Evolutionary conservation across 2,797 vertebrate genomes (phyloP).

Genomic region (Halcyon leucocephala): DNA sequence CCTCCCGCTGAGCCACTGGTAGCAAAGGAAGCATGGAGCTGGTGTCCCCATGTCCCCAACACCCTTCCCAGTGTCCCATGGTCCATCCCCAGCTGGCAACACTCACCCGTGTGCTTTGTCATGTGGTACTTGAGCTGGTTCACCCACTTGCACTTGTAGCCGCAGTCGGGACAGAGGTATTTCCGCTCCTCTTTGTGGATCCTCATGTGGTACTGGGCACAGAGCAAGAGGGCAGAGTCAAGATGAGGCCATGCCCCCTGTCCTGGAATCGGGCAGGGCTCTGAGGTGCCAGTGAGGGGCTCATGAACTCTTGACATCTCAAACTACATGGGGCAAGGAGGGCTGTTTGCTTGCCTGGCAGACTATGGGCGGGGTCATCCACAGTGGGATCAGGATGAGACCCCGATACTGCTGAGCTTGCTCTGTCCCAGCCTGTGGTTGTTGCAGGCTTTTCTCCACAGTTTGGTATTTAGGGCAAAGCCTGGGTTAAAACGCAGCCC

Average conservation of each 20-base stretch:
- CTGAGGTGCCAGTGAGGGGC: not conserved
- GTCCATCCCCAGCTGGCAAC: not conserved
- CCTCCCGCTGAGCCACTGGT: not conserved
- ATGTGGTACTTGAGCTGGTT: slow-evolving; percentile 99
- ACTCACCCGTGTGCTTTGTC: slow-evolving; percentile 95
- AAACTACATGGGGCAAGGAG: not conserved
- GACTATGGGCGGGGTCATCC: not conserved
- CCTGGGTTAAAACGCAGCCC: not conserved
- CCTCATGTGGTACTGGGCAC: slow-evolving; percentile 92
- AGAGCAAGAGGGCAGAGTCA: not conserved
- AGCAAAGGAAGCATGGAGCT: not conserved
- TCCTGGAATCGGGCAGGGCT: not conserved
- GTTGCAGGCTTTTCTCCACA: not conserved
- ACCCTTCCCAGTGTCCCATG: fast-evolving
- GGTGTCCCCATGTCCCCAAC: not conserved
- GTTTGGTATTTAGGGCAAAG: not conserved
- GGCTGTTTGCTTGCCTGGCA: not conserved
- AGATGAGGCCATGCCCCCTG: not conserved
- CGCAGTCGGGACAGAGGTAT: slow-evolving; percentile 95
- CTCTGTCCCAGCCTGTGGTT: not conserved
- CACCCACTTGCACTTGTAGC: slow-evolving; percentile 99
- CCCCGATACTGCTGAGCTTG: not conserved
- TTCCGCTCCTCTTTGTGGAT: slow-evolving; percentile 96
- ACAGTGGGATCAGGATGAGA: not conserved
- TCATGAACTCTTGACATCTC: not conserved